Evolutionary conservation across 2,888 invertebrate species (phyloP).

Genomic region (Pharmacophagus antenor): DNA sequence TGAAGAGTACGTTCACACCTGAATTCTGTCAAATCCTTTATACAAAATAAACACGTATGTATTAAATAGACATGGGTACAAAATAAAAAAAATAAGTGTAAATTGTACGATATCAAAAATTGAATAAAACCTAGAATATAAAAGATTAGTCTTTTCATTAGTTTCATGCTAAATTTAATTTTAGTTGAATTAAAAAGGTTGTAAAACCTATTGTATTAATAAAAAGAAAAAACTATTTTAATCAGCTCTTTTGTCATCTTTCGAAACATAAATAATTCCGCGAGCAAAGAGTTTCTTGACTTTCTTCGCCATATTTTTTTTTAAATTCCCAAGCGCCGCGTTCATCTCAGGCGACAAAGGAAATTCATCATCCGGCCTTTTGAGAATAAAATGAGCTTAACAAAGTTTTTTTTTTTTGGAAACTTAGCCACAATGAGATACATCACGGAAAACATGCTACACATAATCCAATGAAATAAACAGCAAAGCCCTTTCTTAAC

Average conservation of each 20-base stretch:
- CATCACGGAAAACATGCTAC: constrained; percentile 21
- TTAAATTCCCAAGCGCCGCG: constrained; percentile 9
- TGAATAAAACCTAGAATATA: too few species aligned
- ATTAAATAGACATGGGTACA: too few species aligned
- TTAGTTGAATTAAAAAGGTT: background rate
- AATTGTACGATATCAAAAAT: too few species aligned
- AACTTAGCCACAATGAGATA: constrained; percentile 24
- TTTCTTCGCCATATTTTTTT: constrained; percentile 21
- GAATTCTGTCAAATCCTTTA: too few species aligned
- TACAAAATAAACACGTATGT: too few species aligned
- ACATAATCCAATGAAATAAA: constrained; percentile 19
- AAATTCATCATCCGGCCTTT: constrained; percentile 32
- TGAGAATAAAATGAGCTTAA: constrained; percentile 28
- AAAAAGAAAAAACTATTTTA: background rate
- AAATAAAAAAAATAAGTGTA: too few species aligned
- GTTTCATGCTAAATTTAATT: background rate
- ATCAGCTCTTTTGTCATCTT: background rate
- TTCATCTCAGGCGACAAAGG: constrained; percentile 30
- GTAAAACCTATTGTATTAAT: background rate
- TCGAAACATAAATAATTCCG: background rate
- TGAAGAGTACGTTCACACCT: too few species aligned
- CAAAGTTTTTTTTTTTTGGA: constrained; percentile 30
- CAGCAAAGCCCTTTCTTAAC: background rate
- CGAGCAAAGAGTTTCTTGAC: constrained; percentile 4
- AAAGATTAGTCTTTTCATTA: too few species aligned